Conservation (phyloP, 2,797 vertebrate genomes). For the Serranus cabrilla region DNA sequence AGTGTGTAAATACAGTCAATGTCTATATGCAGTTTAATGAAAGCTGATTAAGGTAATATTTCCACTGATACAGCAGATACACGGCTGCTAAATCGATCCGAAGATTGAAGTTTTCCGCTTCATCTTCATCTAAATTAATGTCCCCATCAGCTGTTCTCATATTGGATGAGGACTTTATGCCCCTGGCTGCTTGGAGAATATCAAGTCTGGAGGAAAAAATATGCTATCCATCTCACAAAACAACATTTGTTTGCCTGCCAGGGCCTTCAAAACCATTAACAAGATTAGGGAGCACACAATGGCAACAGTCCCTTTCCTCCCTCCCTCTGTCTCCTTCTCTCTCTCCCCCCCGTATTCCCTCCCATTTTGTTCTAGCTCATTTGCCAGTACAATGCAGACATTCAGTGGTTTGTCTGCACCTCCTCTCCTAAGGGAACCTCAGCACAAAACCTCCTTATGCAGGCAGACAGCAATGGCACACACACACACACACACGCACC, state of each 20-base stretch:
- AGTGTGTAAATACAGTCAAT: conserved; percentile 20
- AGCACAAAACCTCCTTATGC: conserved; percentile 64
- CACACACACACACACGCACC: conserved; percentile 10
- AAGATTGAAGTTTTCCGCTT: conserved; percentile 33
- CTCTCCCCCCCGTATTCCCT: conserved; percentile 45
- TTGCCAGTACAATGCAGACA: conserved; percentile 87
- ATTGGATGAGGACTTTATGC: conserved; percentile 44
- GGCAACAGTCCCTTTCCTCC: conserved; percentile 63
- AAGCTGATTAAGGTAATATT: conserved; percentile 30
- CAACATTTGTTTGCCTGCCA: conserved; percentile 82
- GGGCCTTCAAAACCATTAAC: conserved; percentile 82
- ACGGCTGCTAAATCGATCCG: conserved; percentile 34
- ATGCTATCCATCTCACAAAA: conserved; percentile 77
- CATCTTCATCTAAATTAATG: conserved; percentile 42
- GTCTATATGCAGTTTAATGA: conserved; percentile 31
- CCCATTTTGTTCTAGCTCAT: conserved; percentile 87
- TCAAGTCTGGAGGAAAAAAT: conserved; percentile 65
- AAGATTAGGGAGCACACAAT: conserved; percentile 83
- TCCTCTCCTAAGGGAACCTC: conserved; percentile 63
- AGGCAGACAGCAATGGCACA: conserved; percentile 28
- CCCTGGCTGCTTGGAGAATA: conserved; percentile 50
- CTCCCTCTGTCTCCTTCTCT: conserved; percentile 50
- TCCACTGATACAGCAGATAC: background rate
- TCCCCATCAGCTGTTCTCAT: conserved; percentile 32
- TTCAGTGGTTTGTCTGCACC: conserved; percentile 76